phyloP scores from a whole-genome alignment of 2,113 vertebrate genomes.

The Canis aureus region DNA sequence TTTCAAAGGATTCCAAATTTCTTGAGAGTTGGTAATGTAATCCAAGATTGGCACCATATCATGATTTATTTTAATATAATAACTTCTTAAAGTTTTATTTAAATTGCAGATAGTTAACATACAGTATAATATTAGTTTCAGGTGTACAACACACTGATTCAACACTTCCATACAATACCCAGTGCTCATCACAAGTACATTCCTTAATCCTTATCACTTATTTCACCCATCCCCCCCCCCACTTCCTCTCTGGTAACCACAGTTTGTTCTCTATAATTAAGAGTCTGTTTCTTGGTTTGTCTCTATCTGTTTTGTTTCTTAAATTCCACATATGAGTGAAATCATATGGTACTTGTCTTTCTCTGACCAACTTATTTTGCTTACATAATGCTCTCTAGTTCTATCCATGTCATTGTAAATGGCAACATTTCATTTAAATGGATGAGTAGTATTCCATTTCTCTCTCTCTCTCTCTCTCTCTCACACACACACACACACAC shows the following conservation, averaged over 20 bases:
- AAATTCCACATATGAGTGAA: neutral
- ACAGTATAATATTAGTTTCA: neutral
- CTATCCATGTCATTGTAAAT: neutral
- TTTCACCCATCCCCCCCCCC: neutral
- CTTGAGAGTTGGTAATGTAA: neutral
- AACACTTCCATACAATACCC: neutral
- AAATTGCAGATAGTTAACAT: neutral
- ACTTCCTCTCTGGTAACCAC: neutral
- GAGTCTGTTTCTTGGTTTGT: neutral
- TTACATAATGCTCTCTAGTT: neutral
- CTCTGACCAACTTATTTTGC: neutral
- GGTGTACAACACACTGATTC: neutral
- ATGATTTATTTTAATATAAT: neutral
- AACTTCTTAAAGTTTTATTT: neutral
- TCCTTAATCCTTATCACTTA: neutral
- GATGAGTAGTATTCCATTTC: neutral
- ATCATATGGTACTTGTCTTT: neutral
- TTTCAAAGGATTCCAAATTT: neutral
- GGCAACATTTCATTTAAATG: neutral
- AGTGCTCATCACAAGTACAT: neutral
- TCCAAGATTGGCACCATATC: neutral
- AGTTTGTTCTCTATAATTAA: neutral
- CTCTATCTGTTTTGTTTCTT: neutral
- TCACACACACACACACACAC: no score
- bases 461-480: neutral